Conservation (phyloP, 1,140 invertebrate genomes). For the Lordiphosa clarofinis region DNA sequence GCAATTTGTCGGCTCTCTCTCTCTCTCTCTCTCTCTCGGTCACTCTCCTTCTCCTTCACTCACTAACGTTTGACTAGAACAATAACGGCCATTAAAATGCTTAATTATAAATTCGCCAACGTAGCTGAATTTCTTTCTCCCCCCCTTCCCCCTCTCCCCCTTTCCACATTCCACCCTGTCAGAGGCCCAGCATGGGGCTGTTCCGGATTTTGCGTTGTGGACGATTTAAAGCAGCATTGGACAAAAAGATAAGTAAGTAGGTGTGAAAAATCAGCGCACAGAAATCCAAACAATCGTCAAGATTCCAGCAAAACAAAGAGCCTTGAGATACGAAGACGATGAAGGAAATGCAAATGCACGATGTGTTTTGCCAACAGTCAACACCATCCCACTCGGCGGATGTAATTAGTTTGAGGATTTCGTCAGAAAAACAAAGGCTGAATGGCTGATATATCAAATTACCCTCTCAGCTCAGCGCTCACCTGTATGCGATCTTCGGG, state of each 20-base stretch:
- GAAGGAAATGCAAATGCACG: slow-evolving; percentile 65
- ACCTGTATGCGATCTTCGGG: slow-evolving; percentile 99
- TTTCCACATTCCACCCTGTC: background rate
- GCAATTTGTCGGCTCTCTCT: slow-evolving; percentile 52
- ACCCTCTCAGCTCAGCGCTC: slow-evolving; percentile 76
- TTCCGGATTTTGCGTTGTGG: slow-evolving; percentile 27
- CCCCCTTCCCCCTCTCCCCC: slow-evolving; percentile 20
- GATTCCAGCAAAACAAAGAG: slow-evolving; percentile 3
- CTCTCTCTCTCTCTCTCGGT: slow-evolving; percentile 9
- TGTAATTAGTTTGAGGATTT: slow-evolving; percentile 74
- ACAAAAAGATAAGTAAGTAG: slow-evolving; percentile 14
- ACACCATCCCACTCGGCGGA: slow-evolving; percentile 50
- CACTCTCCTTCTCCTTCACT: slow-evolving; percentile 7
- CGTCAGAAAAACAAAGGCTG: slow-evolving; percentile 7
- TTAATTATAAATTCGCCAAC: slow-evolving; percentile 78
- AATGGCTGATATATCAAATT: slow-evolving; percentile 32
- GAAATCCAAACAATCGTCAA: slow-evolving; percentile 60
- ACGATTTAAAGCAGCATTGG: slow-evolving; percentile 8
- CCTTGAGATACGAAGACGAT: slow-evolving; percentile 19
- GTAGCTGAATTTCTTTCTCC: slow-evolving; percentile 66
- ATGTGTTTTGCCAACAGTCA: slow-evolving; percentile 73
- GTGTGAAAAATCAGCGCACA: slow-evolving; percentile 71
- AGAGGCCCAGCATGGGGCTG: slow-evolving; percentile 14
- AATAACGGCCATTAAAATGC: slow-evolving; percentile 78
- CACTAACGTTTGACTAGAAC: slow-evolving; percentile 49